These are phyloP conservation scores for Micrasema minimum DNA, from an alignment of 1,140 invertebrate genomes.

Conservation along the genomic window DNA sequence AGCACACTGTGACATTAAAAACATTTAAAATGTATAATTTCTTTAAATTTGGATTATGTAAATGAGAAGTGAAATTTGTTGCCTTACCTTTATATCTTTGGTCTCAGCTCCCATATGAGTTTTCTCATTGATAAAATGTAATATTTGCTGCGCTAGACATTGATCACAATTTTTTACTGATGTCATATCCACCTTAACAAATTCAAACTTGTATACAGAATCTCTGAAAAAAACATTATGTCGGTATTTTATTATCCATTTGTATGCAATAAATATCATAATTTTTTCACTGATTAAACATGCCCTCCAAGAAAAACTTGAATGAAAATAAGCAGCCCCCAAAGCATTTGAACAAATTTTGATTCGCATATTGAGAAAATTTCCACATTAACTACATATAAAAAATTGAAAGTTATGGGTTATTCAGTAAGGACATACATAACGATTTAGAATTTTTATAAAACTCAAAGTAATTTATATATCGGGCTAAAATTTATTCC, in stretches of 20 bases:
- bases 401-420: background rate
- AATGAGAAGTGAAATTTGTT: too few relatives aligned
- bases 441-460: too few relatives aligned
- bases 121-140: slow-evolving; percentile 19
- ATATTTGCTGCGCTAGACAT: slow-evolving; percentile 9
- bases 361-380: background rate
- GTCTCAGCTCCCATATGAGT: slow-evolving; percentile 5
- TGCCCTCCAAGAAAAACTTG: too few relatives aligned
- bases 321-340: background rate
- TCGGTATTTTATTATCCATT: too few relatives aligned
- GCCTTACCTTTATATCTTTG: slow-evolving; percentile 26
- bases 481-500: too few relatives aligned
- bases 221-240: slow-evolving; percentile 15
- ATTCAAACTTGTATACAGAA: background rate
- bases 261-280: too few relatives aligned
- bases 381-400: background rate
- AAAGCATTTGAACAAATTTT: background rate
- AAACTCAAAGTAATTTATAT: too few relatives aligned
- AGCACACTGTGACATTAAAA: too few relatives aligned
- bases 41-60: too few relatives aligned
- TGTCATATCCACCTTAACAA: background rate
- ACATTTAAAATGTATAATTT: too few relatives aligned
- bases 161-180: slow-evolving; percentile 10
- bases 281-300: too few relatives aligned
- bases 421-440: too few relatives aligned